Evolutionary conservation across 1,140 invertebrate genomes (phyloP), one percentile per base, ranked within the genome.

Genomic region (Caerostris darwini): DNA sequence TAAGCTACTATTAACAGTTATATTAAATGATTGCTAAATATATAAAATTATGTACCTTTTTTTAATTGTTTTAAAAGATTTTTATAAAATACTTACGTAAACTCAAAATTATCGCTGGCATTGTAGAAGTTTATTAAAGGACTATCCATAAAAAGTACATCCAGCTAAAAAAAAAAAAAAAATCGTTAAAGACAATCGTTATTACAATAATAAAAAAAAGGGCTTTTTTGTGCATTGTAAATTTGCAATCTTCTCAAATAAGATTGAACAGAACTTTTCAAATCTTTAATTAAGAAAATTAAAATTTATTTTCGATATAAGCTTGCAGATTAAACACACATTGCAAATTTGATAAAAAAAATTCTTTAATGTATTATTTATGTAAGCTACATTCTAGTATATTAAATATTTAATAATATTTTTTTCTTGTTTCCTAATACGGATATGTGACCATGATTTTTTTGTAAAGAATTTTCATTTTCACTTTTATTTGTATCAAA

Each of bases 131-230:
- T 82, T n/a, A 81, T 19, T 17, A 94, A 17, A 19, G 86, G 58
- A 50, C 93, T 94, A n/a, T 94, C 93, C 93, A 94, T 89, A 10
- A 94, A 94, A 19, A 94, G 85, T 3, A 94, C 71, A 56, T 94
- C 93, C 0, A 94, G 50, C 93, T 94, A n/a, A 7, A 59, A 87
- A 61, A 57, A 61, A 59, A 10, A 14, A 57, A 58, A 12, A 81
- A 56, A 8, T n/a, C n/a, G n/a, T n/a, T n/a, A 57, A 81, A 81
- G 6, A 83, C 7, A 85, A 90, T 3, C 12, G 5, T 14, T 64
- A 64, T 64, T 64, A 64, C 12, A 64, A 64, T 14, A 64, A 17
- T 64, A 64, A 10, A 8, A 64, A 34, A 34, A 34, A 2, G 34
- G 34, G 34, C 34, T 34, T 34, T 34, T 34, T 34, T 34, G 34